phyloP scores from a whole-genome alignment of 2,113 vertebrate genomes.

The Alosa alosa region DNA sequence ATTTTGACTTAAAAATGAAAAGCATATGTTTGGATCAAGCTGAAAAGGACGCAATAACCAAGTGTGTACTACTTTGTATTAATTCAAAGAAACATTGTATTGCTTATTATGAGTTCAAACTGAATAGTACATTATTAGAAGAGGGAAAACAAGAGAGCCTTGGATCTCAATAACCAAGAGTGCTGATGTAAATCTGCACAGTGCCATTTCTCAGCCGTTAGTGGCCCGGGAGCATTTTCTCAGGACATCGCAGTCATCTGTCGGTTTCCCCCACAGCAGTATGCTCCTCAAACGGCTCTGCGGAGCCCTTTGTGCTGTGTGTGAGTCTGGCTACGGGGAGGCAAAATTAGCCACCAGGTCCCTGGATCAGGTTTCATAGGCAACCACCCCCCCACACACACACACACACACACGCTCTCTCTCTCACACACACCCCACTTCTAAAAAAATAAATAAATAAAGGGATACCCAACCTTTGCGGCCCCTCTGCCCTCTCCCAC shows the following conservation, averaged over 20 bases:
- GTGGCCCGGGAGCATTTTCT: background rate
- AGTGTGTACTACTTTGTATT: background rate
- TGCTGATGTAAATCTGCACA: background rate
- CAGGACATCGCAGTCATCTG: conserved; percentile 48
- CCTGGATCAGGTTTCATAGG: conserved; percentile 66
- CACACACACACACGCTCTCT: conserved; percentile 38
- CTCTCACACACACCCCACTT: conserved; percentile 26
- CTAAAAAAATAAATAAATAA: conserved; percentile 30
- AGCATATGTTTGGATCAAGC: background rate
- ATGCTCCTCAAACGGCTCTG: conserved; percentile 53
- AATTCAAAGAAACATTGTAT: background rate
- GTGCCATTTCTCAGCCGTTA: background rate
- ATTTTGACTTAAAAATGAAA: background rate
- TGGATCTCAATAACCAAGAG: background rate
- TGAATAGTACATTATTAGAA: background rate
- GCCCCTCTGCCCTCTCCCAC: conserved; percentile 60
- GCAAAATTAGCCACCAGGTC: conserved; percentile 42
- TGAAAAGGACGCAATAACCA: background rate
- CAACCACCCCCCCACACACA: conserved; percentile 29
- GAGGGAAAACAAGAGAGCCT: background rate
- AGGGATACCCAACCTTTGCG: conserved; percentile 45
- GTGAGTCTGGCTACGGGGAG: conserved; percentile 45
- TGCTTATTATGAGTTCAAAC: background rate
- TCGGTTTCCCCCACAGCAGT: conserved; percentile 43
- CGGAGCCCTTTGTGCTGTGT: conserved; percentile 51